phyloP scores from a whole-genome alignment of 2,888 invertebrate genomes.

The Drosophila incognita region DNA sequence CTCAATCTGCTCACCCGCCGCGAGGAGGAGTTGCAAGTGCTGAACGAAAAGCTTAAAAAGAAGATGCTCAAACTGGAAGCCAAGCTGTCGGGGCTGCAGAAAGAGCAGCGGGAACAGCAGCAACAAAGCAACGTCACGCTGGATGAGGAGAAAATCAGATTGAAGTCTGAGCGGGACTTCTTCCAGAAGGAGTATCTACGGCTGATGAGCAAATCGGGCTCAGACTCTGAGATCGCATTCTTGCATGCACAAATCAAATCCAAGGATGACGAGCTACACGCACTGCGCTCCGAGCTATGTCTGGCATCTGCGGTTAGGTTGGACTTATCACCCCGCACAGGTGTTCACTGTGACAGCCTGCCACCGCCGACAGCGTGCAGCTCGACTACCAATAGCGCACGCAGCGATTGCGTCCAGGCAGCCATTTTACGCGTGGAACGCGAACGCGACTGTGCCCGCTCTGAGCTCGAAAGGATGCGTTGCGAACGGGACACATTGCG shows the following conservation, averaged over 20 bases:
- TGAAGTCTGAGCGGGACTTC: slow-evolving; percentile 83
- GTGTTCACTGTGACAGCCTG: slow-evolving; percentile 32
- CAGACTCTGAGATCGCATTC: slow-evolving; percentile 82
- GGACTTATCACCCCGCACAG: slow-evolving; percentile 49
- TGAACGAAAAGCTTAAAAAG: slow-evolving; percentile 86
- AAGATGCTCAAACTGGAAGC: slow-evolving; percentile 86
- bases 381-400: slow-evolving; percentile 33
- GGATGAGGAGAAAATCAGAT: slow-evolving; percentile 82
- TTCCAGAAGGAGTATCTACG: slow-evolving; percentile 84
- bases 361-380: slow-evolving; percentile 38
- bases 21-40: slow-evolving; percentile 86
- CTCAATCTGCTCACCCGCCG: slow-evolving; percentile 88
- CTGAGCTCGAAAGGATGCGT: slow-evolving; percentile 87
- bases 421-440: slow-evolving; percentile 83
- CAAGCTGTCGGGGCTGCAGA: slow-evolving; percentile 63
- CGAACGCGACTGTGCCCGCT: slow-evolving; percentile 86
- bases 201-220: slow-evolving; percentile 77
- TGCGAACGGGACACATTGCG: slow-evolving; percentile 87
- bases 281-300: slow-evolving; percentile 74
- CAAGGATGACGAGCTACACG: slow-evolving; percentile 82
- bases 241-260: slow-evolving; percentile 82
- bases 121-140: slow-evolving; percentile 55
- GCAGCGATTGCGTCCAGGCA: slow-evolving; percentile 83
- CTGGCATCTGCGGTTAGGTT: slow-evolving; percentile 35
- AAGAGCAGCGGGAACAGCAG: slow-evolving; percentile 49